phyloP scores from a whole-genome alignment of 2,113 vertebrate species.

The Rhinichthys klamathensis region DNA sequence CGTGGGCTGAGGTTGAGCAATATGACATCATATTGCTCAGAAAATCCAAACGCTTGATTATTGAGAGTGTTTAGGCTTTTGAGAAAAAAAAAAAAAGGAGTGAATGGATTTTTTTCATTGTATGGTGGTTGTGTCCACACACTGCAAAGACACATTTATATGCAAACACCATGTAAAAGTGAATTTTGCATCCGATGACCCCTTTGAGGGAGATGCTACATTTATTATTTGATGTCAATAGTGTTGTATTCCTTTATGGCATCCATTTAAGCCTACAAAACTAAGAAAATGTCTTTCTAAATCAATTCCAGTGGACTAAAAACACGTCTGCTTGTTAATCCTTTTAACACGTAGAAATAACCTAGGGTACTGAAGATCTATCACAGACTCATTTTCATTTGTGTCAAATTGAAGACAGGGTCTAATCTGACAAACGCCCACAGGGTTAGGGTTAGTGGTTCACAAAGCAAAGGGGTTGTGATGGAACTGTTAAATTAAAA shows the following conservation, averaged over 20 bases:
- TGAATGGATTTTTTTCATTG: too few relatives aligned
- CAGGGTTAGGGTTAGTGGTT: too few relatives aligned
- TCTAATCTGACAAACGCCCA: not conserved
- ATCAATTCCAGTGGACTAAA: not conserved
- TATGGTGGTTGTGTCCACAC: too few relatives aligned
- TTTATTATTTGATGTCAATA: not conserved
- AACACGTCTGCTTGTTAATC: not conserved
- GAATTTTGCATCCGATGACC: too few relatives aligned
- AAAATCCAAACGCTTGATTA: too few relatives aligned
- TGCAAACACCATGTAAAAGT: too few relatives aligned
- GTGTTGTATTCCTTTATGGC: not conserved
- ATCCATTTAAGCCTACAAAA: not conserved
- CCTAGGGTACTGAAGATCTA: not conserved
- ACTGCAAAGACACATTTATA: too few relatives aligned
- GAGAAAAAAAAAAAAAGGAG: too few relatives aligned
- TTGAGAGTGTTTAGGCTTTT: too few relatives aligned
- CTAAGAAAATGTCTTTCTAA: not conserved
- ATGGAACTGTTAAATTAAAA: not conserved
- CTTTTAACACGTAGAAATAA: not conserved
- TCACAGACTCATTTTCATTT: not conserved
- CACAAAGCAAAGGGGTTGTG: not conserved
- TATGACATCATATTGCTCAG: too few relatives aligned
- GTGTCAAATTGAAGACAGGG: not conserved
- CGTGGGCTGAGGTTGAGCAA: too few relatives aligned
- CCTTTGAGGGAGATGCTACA: not conserved